Evolutionary conservation across 1,140 invertebrate genomes (phyloP), one percentile per base, ranked within the genome.

Genomic region (Oncopodura yosiiana): DNA sequence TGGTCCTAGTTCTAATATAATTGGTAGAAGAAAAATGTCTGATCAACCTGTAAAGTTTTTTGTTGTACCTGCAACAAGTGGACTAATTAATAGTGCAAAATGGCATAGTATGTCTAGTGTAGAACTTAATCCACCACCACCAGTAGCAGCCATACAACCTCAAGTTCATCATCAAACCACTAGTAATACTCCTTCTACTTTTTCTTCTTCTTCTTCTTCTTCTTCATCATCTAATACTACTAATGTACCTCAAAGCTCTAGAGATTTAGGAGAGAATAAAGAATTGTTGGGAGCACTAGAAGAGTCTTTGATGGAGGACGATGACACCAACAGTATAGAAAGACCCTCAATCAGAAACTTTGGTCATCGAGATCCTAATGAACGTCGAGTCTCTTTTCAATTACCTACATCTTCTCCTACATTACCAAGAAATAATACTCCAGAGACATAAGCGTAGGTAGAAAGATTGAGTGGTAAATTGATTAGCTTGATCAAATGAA

Each of bases 61-160:
- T 37, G 43, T 56, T 9, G 51, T 62, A 6, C 56, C 56, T 14
- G 45, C 60, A 18, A 38, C 52, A 6, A 27, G 46, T 30, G 52
- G 51, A 19, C 45, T 53, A 21, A 29, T 49, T 38, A 55, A 36
- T 46, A 39, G 53, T 53, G 38, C 48, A 14, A 56, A 56, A 29
- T 60, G 57, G 57, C 53, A 57, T 36, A 60, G 57, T 21, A 58
- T 58, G 55, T 45, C 46, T 43, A 48, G 49, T 38, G 46, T 61
- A n/a, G 55, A 62, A 30, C 29, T 56, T 34, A n/a, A 41, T 45
- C 26, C 34, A 50, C 34, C 34, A n/a, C n/a, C n/a, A n/a, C n/a
- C n/a, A n/a, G n/a, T n/a, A 32, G 46, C 26, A 18, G 37, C 43
- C 27, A 57, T 27, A 30, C 49, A 51, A 51, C 48, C 45, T 44